Percentiles rank a stretch among this genome's conserved stretches.
Evolutionary conservation across 2,797 vertebrate species (phyloP).

Genomic region (Myiotriccus ornatus): DNA sequence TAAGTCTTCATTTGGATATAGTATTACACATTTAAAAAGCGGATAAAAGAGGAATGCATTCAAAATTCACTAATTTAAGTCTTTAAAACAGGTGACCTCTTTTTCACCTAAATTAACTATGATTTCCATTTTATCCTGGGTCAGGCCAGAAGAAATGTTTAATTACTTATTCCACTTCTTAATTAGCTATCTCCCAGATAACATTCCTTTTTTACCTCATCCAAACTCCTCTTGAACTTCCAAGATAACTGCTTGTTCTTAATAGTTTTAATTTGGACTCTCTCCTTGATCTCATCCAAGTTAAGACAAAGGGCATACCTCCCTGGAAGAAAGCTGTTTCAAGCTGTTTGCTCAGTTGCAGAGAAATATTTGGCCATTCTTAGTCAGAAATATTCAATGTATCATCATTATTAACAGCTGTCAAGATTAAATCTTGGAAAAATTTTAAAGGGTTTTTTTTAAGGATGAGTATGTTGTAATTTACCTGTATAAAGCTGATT

Average conservation of each 20-base stretch:
- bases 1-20: neutral
- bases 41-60: neutral
- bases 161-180: slow-evolving; percentile 1
- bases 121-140: neutral
- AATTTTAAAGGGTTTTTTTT: accelerated
- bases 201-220: neutral
- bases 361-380: neutral
- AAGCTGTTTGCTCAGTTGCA: neutral
- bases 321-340: neutral
- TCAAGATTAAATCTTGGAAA: neutral
- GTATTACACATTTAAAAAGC: neutral
- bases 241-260: neutral
- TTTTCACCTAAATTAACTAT: neutral
- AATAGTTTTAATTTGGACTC: neutral
- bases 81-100: neutral
- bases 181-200: neutral
- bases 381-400: neutral
- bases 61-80: neutral
- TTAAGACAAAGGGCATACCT: neutral
- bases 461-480: accelerated
- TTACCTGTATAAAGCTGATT: neutral
- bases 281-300: neutral
- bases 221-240: neutral
- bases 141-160: neutral
- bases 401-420: neutral